Conservation (phyloP, 2,888 invertebrate genomes). For the Eupeodes latifasciatus region DNA sequence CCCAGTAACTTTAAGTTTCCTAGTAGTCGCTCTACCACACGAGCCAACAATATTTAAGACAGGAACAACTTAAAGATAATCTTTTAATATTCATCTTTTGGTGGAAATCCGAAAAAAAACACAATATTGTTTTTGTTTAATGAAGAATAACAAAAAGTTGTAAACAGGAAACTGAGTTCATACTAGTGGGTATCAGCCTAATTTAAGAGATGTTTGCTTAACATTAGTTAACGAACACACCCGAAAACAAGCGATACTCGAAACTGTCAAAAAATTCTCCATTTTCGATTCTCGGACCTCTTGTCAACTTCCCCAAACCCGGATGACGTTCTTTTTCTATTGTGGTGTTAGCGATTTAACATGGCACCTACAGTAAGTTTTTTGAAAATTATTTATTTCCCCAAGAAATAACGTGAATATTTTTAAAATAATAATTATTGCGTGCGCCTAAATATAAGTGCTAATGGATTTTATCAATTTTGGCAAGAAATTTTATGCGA, state of each 20-base stretch:
- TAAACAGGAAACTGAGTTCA: too few relatives aligned
- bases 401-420: slow-evolving; percentile 57
- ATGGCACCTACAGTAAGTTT: slow-evolving; percentile 84
- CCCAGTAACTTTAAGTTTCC: too few relatives aligned
- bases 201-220: neutral
- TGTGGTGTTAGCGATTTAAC: slow-evolving; percentile 81
- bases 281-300: slow-evolving; percentile 63
- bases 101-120: too few relatives aligned
- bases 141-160: too few relatives aligned
- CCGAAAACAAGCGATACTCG: slow-evolving; percentile 25
- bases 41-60: too few relatives aligned
- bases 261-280: slow-evolving; percentile 49
- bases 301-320: slow-evolving; percentile 53
- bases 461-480: slow-evolving; percentile 19
- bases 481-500: slow-evolving; percentile 20
- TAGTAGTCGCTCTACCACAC: too few relatives aligned
- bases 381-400: slow-evolving; percentile 68
- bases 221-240: slow-evolving; percentile 30
- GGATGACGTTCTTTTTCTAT: slow-evolving; percentile 81
- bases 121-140: too few relatives aligned
- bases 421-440: slow-evolving; percentile 49
- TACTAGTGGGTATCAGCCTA: neutral
- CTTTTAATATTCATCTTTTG: too few relatives aligned
- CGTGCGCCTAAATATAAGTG: slow-evolving; percentile 3
- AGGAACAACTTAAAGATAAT: too few relatives aligned